Evolutionary conservation across 2,797 vertebrate species (phyloP).

Genomic region (Rhodeus uyekii): DNA sequence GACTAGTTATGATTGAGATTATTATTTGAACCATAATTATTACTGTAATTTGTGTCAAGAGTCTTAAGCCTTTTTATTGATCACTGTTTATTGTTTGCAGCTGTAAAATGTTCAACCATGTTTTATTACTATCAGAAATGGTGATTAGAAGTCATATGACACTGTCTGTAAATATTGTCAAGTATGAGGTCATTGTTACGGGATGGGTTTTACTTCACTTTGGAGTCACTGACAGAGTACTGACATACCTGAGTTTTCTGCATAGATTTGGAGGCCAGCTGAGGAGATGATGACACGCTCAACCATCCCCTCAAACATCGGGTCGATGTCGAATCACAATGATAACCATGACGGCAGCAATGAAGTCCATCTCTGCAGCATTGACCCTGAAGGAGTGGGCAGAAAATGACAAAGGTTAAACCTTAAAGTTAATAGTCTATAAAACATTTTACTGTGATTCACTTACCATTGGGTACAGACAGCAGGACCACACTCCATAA

Average conservation of each 20-base stretch:
- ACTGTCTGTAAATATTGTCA: neutral
- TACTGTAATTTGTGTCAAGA: neutral
- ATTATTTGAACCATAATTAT: neutral
- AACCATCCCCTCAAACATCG: constrained; percentile 58
- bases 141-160: neutral
- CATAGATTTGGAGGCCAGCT: constrained; percentile 28
- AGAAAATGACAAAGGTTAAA: neutral
- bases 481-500: constrained; percentile 67
- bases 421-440: neutral
- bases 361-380: constrained; percentile 71
- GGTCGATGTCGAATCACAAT: constrained; percentile 65
- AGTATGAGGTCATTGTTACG: neutral
- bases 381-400: constrained; percentile 58
- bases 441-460: neutral
- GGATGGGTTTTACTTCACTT: neutral
- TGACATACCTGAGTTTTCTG: constrained; percentile 49
- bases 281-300: constrained; percentile 54
- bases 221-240: neutral
- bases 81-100: neutral
- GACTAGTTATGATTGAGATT: neutral
- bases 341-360: constrained; percentile 68
- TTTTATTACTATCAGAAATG: neutral
- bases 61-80: neutral
- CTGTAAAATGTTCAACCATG: neutral
- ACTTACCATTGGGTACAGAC: constrained; percentile 62